Evolutionary conservation across 2,888 invertebrate genomes (phyloP).

Genomic region (Microchrysa polita): DNA sequence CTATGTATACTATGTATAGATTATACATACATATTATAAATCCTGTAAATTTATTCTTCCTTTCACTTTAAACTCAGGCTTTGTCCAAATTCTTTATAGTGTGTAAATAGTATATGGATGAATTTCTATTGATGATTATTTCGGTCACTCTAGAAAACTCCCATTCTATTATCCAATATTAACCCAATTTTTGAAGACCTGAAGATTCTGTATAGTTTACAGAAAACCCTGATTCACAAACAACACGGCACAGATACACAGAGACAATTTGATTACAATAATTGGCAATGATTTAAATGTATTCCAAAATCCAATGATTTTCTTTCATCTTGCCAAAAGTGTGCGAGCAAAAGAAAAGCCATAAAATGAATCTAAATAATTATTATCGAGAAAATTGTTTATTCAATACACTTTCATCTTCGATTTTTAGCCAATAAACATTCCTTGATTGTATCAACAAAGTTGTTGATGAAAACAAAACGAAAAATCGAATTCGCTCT

Average conservation of each 20-base stretch:
- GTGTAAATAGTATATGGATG: too few species aligned
- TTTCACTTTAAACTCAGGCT: too few species aligned
- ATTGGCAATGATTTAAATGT: conserved; percentile 6
- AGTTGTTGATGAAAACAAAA: neutral
- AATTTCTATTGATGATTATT: too few species aligned
- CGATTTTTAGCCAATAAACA: conserved; percentile 29
- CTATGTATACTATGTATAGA: too few species aligned
- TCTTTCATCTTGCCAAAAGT: conserved; percentile 13
- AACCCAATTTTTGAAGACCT: too few species aligned
- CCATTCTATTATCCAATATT: too few species aligned
- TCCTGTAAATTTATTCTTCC: too few species aligned
- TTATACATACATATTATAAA: too few species aligned
- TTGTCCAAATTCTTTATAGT: too few species aligned
- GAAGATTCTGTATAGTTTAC: conserved; percentile 20
- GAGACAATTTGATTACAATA: neutral
- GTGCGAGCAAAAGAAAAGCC: neutral
- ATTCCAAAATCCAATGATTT: conserved; percentile 21
- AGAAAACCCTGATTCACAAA: conserved; percentile 8
- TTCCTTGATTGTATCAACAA: neutral
- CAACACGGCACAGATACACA: neutral
- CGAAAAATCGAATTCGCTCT: neutral
- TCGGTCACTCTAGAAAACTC: too few species aligned
- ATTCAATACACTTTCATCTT: conserved; percentile 29
- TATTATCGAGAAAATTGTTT: conserved; percentile 35
- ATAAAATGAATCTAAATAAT: conserved; percentile 22